These are phyloP conservation scores for Bufotes viridis DNA, from an alignment of 2,797 vertebrate genomes.

Conservation along the genomic window DNA sequence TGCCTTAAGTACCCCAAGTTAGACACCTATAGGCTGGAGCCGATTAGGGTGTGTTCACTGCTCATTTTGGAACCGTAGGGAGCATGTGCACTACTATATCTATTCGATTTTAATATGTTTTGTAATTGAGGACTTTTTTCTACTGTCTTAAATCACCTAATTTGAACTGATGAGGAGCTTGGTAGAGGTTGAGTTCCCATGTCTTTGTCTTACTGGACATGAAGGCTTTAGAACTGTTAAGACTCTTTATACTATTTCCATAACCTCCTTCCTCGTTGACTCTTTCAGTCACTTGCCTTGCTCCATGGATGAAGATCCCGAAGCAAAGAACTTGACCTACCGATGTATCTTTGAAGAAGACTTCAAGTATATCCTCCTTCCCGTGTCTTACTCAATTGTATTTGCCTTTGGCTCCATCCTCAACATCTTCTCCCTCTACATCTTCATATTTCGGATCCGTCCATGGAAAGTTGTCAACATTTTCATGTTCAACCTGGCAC, in stretches of 20 bases:
- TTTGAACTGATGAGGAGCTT: background rate
- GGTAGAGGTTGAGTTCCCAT: background rate
- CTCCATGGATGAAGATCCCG: background rate
- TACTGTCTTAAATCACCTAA: background rate
- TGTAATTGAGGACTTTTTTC: no score
- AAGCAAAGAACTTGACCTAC: conserved; percentile 65
- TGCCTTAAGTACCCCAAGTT: no score
- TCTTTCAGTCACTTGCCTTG: conserved; percentile 4
- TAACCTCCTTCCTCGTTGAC: background rate
- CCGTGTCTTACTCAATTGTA: conserved; percentile 85
- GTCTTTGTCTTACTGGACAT: background rate
- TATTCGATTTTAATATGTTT: no score
- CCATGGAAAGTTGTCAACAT: conserved; percentile 90
- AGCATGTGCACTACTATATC: no score
- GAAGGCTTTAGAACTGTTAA: background rate
- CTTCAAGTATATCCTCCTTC: conserved; percentile 92
- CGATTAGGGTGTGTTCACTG: no score
- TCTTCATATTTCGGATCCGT: conserved; percentile 88
- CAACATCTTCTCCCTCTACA: conserved; percentile 83
- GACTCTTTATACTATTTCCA: background rate
- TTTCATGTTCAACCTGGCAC: conserved; percentile 94
- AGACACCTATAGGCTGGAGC: no score
- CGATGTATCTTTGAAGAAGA: conserved; percentile 85
- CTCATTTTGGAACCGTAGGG: no score
- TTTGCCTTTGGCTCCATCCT: conserved; percentile 86